Evolutionary conservation across 30 jellyfish, hydroid and myxozoan genomes (phyloP), one percentile per base, ranked within the genome.

Genomic region (Aurelia aurita complex sp. Pacific): DNA sequence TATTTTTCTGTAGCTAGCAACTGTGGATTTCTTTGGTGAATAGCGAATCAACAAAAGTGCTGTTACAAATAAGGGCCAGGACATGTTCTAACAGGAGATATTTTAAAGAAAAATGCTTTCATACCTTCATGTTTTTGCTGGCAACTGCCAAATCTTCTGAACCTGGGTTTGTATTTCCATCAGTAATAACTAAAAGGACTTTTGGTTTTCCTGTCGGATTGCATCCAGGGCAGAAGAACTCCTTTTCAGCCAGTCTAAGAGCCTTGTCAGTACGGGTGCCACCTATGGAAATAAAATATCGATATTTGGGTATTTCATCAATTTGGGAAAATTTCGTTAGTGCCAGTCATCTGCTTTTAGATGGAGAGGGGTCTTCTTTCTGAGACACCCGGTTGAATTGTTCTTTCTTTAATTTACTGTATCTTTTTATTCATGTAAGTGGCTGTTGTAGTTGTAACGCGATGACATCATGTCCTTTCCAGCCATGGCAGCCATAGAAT

Each of bases 131-230:
- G 9, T 80, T 74, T 72, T 81, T 62, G 4, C 91, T 42, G 11
- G 94, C 98, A 18, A 55, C 38, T 43, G 74, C 80, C 69, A 92
- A 68, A 34, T 78, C 89, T 38, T 61, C 90, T 11, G 97, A 83
- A 1, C 57, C 57, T 15, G 62, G 42, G 50, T 76, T 80, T 52
- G 97, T 89, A 52, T 81, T 89, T 10, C 97, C 99, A 65, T 94
- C 99, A 4, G 99, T 94, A 13, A 94, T 76, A 11, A 89, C 97
- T 13, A 94, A 63, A 59, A 94, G 84, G 36, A 89, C 97, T 73
- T 89, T 85, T 0, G 97, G 96, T 17, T 64, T 79, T 13, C 73
- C 85, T 16, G 80, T 72, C 38, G 87, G 86, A 73, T 52, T 23
- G 84, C 99, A 94, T 55, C 83, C 69, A 17, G 80, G 72, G 69